Base-by-base conservation (phyloP, 2,888 invertebrate genomes). In the Dyspetes luteomarginatus region DNA sequence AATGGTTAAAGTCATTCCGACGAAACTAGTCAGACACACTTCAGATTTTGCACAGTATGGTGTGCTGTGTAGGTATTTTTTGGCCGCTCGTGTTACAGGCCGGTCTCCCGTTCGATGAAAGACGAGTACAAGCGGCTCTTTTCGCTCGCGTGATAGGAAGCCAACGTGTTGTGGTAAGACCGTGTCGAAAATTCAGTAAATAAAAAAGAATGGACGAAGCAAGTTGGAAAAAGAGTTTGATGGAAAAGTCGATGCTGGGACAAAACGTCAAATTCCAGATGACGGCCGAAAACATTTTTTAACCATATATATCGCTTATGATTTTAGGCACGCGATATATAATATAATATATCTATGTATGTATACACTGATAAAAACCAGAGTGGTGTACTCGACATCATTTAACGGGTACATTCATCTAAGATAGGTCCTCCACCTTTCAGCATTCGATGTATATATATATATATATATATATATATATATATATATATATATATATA, bases 1-100 rank as follows among this genome's bases (percentile, higher is more conserved):
- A 77, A 67, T 77, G 73, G 72, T 77, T 81, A 77, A 76, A 72
- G 77, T 76, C 72, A 72, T 73, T 48, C 58, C 52, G 48, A 48
- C 15, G 68, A 73, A 68, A 76, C 72, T 62, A 17, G 68, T 81
- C 80, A 76, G 76, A 77, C 77, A 68, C 43, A 62, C 41, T 43
- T 64, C 36, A 50, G 36, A 50, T 41, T 56, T 43, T 69, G 15
- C 15, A 15, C 15, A 26, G 45, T 15, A 22, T 9, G 30, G 69
- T 28, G 12, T 41, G 28, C 15, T 24, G n/a, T 26, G n/a, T 24
- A 62, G 26, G 28, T 15, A 41, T 3, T 5, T 24, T 9, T 26
- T 22, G 45, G 52, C 19, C 55, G 41, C 52, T 55, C 24, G 65
- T 26, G 41, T 22, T 19, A 22, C 19, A 15, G 24, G 24, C 36